Percentiles rank a stretch among this genome's conserved stretches.
Conservation (phyloP, 2,888 invertebrate genomes). For the Chelonus formosanus region DNA sequence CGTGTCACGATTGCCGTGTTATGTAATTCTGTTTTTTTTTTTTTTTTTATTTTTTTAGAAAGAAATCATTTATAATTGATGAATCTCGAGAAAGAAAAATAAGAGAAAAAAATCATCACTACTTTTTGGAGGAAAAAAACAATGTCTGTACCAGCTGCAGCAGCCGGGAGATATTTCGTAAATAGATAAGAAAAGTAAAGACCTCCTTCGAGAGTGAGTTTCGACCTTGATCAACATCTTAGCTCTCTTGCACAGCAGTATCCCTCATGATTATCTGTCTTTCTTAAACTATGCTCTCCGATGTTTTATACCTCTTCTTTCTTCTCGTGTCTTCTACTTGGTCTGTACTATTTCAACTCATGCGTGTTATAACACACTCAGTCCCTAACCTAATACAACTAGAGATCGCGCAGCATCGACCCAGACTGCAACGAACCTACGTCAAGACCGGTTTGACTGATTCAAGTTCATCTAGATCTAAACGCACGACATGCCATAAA, state of each 20-base stretch:
- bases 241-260: background rate
- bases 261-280: background rate
- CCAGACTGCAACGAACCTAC: slow-evolving; percentile 25
- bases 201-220: slow-evolving; percentile 38
- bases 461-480: slow-evolving; percentile 59
- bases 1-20: no score
- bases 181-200: slow-evolving; percentile 34
- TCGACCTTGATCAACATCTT: slow-evolving; percentile 32
- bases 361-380: slow-evolving; percentile 49
- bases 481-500: slow-evolving; percentile 36
- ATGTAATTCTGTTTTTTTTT: no score
- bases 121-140: background rate
- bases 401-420: slow-evolving; percentile 29
- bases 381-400: slow-evolving; percentile 62
- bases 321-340: slow-evolving; percentile 28
- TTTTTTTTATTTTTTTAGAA: no score
- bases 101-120: no score
- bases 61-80: no score
- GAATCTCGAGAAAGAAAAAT: no score
- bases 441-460: slow-evolving; percentile 55
- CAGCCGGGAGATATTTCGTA: slow-evolving; percentile 33
- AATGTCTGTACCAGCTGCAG: slow-evolving; percentile 24
- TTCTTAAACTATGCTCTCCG: slow-evolving; percentile 16
- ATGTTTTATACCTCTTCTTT: slow-evolving; percentile 2
- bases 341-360: slow-evolving; percentile 51